These are phyloP conservation scores for Prorops nasuta DNA, from an alignment of 1,140 invertebrate species.

Conservation along the genomic window DNA sequence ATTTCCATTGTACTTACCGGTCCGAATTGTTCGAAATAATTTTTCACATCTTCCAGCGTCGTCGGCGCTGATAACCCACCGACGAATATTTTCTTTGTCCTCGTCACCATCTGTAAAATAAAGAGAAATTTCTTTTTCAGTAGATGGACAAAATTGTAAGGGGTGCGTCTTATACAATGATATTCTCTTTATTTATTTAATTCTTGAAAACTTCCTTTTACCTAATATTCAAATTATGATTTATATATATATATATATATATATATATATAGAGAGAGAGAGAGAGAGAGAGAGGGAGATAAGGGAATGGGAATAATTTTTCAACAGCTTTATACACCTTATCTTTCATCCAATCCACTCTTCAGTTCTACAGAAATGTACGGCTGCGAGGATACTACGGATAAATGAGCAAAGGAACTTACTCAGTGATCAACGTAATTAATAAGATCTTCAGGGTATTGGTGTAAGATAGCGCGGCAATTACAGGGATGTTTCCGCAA, in stretches of 20 bases:
- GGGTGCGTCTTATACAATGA: neutral
- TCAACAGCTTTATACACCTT: too few relatives aligned
- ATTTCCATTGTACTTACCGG: conserved; percentile 75
- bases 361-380: too few relatives aligned
- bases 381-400: too few relatives aligned
- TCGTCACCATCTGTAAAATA: conserved; percentile 94
- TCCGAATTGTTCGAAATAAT: conserved; percentile 99
- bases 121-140: conserved; percentile 17
- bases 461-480: too few relatives aligned
- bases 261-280: neutral
- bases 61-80: conserved; percentile 98
- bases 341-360: too few relatives aligned
- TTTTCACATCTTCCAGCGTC: conserved; percentile 99
- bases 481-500: too few relatives aligned
- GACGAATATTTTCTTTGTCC: conserved; percentile 99
- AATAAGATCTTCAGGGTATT: too few relatives aligned
- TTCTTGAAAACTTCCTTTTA: too few relatives aligned
- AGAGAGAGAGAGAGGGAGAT: conserved; percentile 17
- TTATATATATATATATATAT: neutral
- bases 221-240: too few relatives aligned
- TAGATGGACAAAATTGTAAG: neutral
- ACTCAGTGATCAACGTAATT: too few relatives aligned
- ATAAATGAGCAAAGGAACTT: too few relatives aligned
- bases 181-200: neutral
- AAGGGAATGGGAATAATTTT: neutral